Evolutionary conservation across 2,113 vertebrate species (phyloP), one percentile per base, ranked within the genome.

Genomic region (Amblyopsis rosae): DNA sequence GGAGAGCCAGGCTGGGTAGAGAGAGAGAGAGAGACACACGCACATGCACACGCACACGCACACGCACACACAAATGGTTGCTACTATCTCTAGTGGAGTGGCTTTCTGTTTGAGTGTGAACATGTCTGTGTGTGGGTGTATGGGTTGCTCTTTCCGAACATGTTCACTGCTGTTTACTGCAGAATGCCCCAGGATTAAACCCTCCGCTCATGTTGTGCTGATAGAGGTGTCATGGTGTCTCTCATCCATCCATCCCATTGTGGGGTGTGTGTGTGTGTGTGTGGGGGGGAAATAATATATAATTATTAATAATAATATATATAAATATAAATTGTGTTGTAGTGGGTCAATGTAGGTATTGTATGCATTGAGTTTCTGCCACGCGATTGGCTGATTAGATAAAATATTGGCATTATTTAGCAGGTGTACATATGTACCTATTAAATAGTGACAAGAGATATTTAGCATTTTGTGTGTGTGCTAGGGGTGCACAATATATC

Each of bases 61-160:
- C 69, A 70, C 67, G 51, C 64, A 45, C 47, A 26, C 9, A 11
- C 61, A 13, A 12, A 62, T 45, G 16, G 1, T 53, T 46, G 49
- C 10, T 51, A 51, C 35, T 33, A n/a, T 33, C 69, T 65, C 71
- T 61, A 80, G 67, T 75, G 70, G 77, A 76, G 65, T 62, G 70
- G 61, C 56, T 74, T 11, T 53, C 81, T 80, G 73, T 82, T 73
- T 73, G 73, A 84, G 35, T 78, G 72, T 84, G 69, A 73, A 83
- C 10, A 13, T 53, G 51, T 15, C 10, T 51, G 13, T 12, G 50
- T 51, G 51, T n/a, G n/a, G 2, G n/a, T 16, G 16, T 65, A 15
- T 67, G 68, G 69, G 69, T 69, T 84, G 80, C 71, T 76, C 78
- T 79, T 77, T 82, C 75, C 67, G 77, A 72, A 80, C 77, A 77